Conservation (phyloP, 2,888 invertebrate species). For the Allygus modestus region DNA sequence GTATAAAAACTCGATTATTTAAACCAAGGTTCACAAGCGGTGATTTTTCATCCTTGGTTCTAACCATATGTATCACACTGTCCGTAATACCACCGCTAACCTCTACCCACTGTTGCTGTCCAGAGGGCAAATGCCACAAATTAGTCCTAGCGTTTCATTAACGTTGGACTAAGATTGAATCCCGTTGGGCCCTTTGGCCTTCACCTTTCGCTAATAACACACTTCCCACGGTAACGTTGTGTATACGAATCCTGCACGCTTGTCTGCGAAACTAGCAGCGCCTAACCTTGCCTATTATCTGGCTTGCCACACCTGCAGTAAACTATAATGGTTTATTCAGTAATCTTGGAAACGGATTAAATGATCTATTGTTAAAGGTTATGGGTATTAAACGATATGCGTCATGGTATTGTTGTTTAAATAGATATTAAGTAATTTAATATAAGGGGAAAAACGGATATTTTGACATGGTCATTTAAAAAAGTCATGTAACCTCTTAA, state of each 20-base stretch:
- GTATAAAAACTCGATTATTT: too few species aligned
- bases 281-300: background rate
- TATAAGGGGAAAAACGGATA: too few species aligned
- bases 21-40: too few species aligned
- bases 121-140: background rate
- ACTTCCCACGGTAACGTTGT: conserved; percentile 7
- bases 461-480: too few species aligned
- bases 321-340: background rate
- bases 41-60: too few species aligned
- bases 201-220: background rate
- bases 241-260: background rate
- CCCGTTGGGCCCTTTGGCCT: background rate
- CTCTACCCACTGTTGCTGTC: conserved; percentile 4
- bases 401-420: background rate
- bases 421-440: background rate
- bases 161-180: background rate
- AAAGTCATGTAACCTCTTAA: too few species aligned
- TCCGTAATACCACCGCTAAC: background rate
- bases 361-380: background rate
- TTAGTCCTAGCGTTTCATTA: background rate
- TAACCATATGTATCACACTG: background rate
- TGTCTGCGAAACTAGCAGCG: background rate
- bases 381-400: background rate
- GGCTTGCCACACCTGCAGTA: background rate
- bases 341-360: background rate